These are phyloP conservation scores for Nannospalax galili DNA, from an alignment of 2,113 vertebrate species.

Conservation along the genomic window DNA sequence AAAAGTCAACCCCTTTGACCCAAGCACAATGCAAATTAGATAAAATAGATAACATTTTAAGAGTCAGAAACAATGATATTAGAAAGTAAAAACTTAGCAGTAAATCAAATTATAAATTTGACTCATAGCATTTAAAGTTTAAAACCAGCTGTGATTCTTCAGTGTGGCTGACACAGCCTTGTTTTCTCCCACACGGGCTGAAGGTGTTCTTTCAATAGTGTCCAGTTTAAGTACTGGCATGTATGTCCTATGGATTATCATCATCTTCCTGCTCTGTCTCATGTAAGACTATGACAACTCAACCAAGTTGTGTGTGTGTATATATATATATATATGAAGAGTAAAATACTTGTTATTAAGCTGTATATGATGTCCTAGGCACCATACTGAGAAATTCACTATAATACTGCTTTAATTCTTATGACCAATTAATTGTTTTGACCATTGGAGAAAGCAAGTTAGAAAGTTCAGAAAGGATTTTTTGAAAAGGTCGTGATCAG, in stretches of 20 bases:
- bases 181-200: fast-evolving
- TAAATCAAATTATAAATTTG: neutral
- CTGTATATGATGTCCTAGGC: neutral
- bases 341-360: neutral
- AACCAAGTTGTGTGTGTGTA: neutral
- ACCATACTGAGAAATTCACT: neutral
- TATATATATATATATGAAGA: neutral
- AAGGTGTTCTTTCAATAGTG: neutral
- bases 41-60: conserved; percentile 16
- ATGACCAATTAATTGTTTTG: no score
- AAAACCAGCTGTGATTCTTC: neutral
- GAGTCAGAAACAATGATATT: conserved; percentile 14
- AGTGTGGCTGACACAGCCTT: neutral
- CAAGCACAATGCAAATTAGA: conserved; percentile 35
- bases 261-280: neutral
- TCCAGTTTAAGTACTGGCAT: neutral
- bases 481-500: neutral
- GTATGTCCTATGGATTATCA: neutral
- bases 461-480: neutral
- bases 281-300: neutral
- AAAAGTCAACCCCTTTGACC: neutral
- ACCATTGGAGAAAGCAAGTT: neutral
- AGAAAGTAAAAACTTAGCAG: conserved; percentile 7
- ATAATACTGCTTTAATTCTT: neutral
- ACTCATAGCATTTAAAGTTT: neutral